Evolutionary conservation across 2,113 vertebrate species (phyloP).

Genomic region (Cyprinodon brontotheroides): DNA sequence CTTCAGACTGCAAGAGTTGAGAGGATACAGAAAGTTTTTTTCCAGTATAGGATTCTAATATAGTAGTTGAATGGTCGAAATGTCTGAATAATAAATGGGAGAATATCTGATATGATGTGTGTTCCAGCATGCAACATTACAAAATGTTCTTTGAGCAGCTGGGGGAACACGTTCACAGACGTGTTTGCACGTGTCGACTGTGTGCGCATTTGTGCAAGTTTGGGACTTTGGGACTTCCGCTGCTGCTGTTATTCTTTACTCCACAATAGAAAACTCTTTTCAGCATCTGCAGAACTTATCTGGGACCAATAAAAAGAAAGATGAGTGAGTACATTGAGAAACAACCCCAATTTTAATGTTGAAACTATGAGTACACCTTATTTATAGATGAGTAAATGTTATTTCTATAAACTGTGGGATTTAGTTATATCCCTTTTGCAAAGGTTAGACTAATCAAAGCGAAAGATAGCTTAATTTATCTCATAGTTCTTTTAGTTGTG

Average conservation of each 20-base stretch:
- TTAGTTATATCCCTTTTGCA: neutral
- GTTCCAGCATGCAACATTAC: conserved; percentile 26
- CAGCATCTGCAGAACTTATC: conserved; percentile 77
- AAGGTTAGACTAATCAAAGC: neutral
- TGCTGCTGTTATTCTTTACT: conserved; percentile 71
- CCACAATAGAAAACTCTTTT: conserved; percentile 64
- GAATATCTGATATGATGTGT: conserved; percentile 13
- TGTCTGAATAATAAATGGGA: conserved; percentile 9
- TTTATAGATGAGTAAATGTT: neutral
- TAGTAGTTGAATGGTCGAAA: neutral
- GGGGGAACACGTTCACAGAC: neutral
- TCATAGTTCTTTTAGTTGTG: neutral
- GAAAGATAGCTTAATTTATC: neutral
- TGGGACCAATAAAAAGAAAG: conserved; percentile 13
- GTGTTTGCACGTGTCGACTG: conserved; percentile 15
- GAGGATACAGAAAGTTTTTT: too few relatives aligned
- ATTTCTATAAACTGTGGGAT: neutral
- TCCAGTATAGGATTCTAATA: neutral
- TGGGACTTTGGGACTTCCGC: conserved; percentile 57
- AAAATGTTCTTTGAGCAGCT: conserved; percentile 14
- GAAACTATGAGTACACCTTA: neutral
- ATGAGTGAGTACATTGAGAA: neutral
- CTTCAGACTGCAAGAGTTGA: neutral
- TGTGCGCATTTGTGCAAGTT: conserved; percentile 16
- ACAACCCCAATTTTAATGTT: neutral